Conservation (phyloP, 1,140 invertebrate genomes). For the Augochlora pura region DNA sequence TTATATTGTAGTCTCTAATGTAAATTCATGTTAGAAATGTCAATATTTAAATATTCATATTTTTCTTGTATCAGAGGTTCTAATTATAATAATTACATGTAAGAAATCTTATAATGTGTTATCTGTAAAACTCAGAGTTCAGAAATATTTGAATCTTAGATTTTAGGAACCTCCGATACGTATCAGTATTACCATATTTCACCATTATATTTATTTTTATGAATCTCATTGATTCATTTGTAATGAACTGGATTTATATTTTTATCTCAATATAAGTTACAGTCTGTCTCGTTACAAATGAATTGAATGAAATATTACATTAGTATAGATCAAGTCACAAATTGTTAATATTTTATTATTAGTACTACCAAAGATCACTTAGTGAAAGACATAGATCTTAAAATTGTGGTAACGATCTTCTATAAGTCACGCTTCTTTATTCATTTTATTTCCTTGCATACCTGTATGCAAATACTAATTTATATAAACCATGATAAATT, state of each 20-base stretch:
- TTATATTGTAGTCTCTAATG: constrained; percentile 7
- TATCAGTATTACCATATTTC: constrained; percentile 42
- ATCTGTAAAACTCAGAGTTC: not conserved
- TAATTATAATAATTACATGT: constrained; percentile 8
- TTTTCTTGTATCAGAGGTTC: constrained; percentile 32
- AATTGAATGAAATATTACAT: not conserved
- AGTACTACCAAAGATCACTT: constrained; percentile 6
- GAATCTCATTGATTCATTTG: constrained; percentile 3
- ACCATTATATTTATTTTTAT: constrained; percentile 30
- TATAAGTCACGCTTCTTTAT: constrained; percentile 40
- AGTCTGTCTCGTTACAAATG: not conserved
- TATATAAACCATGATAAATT: constrained; percentile 16
- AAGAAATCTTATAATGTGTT: not conserved
- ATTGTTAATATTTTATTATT: constrained; percentile 10
- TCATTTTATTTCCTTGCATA: not conserved
- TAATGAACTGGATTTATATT: not conserved
- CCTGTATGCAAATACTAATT: constrained; percentile 2
- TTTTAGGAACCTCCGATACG: constrained; percentile 4
- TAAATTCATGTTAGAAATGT: constrained; percentile 8
- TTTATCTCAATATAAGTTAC: not conserved
- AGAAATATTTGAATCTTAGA: not conserved
- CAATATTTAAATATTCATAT: constrained; percentile 27
- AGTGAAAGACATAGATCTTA: constrained; percentile 3
- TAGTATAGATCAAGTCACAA: constrained; percentile 9
- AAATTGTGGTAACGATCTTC: constrained; percentile 29